Percentiles rank a stretch among this genome's conserved stretches.
These are phyloP conservation scores for Chloroclystis v-ata DNA, from an alignment of 2,888 invertebrate species.

Conservation along the genomic window DNA sequence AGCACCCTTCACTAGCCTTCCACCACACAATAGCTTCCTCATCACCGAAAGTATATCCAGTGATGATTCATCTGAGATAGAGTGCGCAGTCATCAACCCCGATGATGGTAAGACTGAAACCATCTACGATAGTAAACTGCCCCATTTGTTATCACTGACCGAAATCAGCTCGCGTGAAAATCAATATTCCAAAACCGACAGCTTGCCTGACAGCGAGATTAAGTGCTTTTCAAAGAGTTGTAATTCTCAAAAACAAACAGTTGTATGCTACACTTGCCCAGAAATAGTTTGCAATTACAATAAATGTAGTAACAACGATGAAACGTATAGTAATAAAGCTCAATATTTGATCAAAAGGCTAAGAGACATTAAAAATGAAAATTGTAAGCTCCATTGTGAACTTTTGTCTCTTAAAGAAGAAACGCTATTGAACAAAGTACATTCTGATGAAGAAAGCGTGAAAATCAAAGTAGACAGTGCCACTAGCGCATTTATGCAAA, in stretches of 20 bases:
- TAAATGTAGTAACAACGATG: constrained; percentile 17
- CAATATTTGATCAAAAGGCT: constrained; percentile 57
- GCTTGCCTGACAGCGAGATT: constrained; percentile 29
- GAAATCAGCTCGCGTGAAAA: constrained; percentile 38
- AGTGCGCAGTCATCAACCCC: constrained; percentile 45
- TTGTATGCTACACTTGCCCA: constrained; percentile 37
- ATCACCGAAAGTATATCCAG: constrained; percentile 44
- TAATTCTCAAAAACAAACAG: constrained; percentile 25
- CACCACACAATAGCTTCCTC: constrained; percentile 39
- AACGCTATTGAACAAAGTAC: constrained; percentile 31
- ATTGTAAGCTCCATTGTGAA: constrained; percentile 51
- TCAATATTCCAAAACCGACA: constrained; percentile 26
- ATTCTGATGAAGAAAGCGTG: constrained; percentile 24
- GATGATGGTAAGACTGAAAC: constrained; percentile 42
- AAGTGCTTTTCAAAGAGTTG: constrained; percentile 17
- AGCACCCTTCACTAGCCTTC: constrained; percentile 51
- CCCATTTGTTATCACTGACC: constrained; percentile 40
- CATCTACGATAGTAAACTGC: constrained; percentile 33
- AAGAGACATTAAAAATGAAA: constrained; percentile 63
- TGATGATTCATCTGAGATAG: constrained; percentile 50
- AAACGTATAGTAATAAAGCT: constrained; percentile 49
- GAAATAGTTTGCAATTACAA: constrained; percentile 26
- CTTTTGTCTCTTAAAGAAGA: constrained; percentile 46
- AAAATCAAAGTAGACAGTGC: constrained; percentile 41
- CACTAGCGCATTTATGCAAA: constrained; percentile 37